These are phyloP conservation scores for Eufriesea mexicana DNA, from an alignment of 1,140 invertebrate genomes.

Conservation along the genomic window DNA sequence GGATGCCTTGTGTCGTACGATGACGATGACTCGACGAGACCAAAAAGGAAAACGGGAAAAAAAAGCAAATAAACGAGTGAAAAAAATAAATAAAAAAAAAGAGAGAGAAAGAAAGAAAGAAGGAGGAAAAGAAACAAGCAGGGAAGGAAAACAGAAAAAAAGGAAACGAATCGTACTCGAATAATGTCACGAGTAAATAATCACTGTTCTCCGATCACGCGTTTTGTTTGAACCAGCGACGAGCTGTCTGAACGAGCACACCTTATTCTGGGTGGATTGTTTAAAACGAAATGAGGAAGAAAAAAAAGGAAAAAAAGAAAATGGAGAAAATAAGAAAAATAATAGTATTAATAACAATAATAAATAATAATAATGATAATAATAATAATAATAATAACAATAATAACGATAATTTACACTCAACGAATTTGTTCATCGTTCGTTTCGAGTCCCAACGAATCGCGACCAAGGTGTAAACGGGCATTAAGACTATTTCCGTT, in stretches of 20 bases:
- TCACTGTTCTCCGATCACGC: neutral
- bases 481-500: conserved; percentile 58
- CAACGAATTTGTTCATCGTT: conserved; percentile 13
- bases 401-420: conserved; percentile 16
- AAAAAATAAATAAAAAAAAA: too few relatives aligned
- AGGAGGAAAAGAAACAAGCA: too few relatives aligned
- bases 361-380: conserved; percentile 9
- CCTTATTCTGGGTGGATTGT: neutral
- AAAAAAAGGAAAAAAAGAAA: neutral
- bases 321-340: neutral
- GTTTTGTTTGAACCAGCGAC: neutral
- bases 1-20: conserved; percentile 51
- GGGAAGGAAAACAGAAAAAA: too few relatives aligned
- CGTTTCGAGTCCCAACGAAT: conserved; percentile 5
- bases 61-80: neutral
- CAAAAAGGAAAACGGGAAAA: too few relatives aligned
- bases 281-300: neutral
- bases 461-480: conserved; percentile 47
- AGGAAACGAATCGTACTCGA: neutral
- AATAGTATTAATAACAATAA: conserved; percentile 3
- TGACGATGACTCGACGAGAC: conserved; percentile 58
- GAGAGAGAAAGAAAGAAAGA: neutral
- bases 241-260: neutral
- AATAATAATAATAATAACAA: conserved; percentile 4
- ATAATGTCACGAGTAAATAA: neutral